Evolutionary conservation across 2,797 vertebrate species (phyloP).

Genomic region (Psittacula derbiana): DNA sequence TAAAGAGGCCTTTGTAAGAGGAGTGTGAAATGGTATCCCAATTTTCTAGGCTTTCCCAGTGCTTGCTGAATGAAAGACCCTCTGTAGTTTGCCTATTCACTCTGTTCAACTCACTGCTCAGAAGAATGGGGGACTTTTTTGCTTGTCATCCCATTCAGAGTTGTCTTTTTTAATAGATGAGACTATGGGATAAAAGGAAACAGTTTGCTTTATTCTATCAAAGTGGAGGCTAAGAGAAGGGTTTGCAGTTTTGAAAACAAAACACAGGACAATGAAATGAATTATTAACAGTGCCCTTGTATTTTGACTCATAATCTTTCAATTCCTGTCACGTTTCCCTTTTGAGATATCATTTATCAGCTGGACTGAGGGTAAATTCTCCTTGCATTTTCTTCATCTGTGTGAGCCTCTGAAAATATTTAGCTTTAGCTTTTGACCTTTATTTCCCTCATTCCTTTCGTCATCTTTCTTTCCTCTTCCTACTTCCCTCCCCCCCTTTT

Average conservation of each 20-base stretch:
- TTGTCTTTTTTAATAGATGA: constrained; percentile 3
- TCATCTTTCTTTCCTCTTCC: background rate
- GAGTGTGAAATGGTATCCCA: background rate
- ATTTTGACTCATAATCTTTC: constrained; percentile 17
- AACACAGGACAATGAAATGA: background rate
- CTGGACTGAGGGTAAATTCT: background rate
- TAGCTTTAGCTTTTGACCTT: background rate
- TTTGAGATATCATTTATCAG: background rate
- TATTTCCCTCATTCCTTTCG: background rate
- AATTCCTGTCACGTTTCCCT: background rate
- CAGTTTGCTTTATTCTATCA: constrained; percentile 14
- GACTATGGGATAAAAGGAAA: background rate
- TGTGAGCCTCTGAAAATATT: background rate
- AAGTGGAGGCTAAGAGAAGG: constrained; percentile 33
- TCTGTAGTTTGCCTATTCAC: constrained; percentile 5
- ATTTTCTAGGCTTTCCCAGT: background rate
- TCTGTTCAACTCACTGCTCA: background rate
- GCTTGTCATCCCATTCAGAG: background rate
- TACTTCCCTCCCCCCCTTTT: background rate
- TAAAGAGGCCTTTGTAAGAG: background rate
- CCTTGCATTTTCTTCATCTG: background rate
- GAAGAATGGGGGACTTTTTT: background rate
- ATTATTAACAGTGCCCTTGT: constrained; percentile 35
- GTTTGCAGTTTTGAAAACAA: constrained; percentile 37
- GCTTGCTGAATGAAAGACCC: background rate